A percentile compares a stretch with the other conserved stretches of the same genome.
Conservation (phyloP, 92 coral and sea anemone genomes). For the Palythoa grandiflora region DNA sequence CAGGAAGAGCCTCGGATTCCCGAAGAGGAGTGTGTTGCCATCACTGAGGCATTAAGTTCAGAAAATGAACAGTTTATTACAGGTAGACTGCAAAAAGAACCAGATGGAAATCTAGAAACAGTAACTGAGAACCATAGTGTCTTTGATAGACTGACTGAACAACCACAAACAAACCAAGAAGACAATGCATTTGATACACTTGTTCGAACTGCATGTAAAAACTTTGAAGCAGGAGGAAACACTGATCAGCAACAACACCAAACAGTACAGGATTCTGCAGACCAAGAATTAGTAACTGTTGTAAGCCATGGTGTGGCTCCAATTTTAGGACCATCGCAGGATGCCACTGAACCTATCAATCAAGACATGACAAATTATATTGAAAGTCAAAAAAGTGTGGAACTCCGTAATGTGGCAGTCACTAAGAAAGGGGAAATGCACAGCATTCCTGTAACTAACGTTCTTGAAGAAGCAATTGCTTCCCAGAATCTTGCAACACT, state of each 20-base stretch:
- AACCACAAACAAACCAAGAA: slow-evolving; percentile 22
- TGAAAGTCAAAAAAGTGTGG: neutral
- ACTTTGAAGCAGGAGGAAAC: slow-evolving; percentile 51
- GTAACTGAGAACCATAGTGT: slow-evolving; percentile 24
- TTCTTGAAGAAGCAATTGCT: slow-evolving; percentile 47
- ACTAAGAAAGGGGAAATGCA: slow-evolving; percentile 14
- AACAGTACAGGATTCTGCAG: neutral
- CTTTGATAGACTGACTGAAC: slow-evolving; percentile 25
- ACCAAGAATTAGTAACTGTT: slow-evolving; percentile 25
- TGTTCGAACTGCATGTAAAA: slow-evolving; percentile 87
- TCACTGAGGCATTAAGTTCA: slow-evolving; percentile 4
- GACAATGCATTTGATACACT: slow-evolving; percentile 74
- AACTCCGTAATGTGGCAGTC: neutral
- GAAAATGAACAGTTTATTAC: neutral
- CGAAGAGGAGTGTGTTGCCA: slow-evolving; percentile 13
- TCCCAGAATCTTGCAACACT: slow-evolving; percentile 44
- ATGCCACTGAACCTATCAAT: neutral
- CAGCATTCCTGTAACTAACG: slow-evolving; percentile 10
- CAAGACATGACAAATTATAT: neutral
- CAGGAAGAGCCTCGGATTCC: neutral
- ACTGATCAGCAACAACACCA: neutral
- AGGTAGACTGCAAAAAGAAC: neutral
- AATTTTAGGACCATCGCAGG: slow-evolving; percentile 7
- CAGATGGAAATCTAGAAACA: neutral
- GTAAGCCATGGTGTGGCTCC: slow-evolving; percentile 27